Conservation (phyloP, 2,888 invertebrate species). For the Macrophya annulata region DNA sequence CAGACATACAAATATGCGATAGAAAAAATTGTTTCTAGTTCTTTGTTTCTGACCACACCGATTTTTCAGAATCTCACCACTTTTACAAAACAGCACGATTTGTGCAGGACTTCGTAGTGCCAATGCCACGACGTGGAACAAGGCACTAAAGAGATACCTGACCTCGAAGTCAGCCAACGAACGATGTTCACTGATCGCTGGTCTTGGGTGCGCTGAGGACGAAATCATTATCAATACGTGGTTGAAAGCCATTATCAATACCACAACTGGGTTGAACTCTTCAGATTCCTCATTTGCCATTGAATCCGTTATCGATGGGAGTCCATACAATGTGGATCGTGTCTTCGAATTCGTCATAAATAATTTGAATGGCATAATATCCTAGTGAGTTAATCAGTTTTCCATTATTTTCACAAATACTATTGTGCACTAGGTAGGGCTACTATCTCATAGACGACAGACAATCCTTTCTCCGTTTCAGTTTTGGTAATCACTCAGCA, state of each 20-base stretch:
- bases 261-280: constrained; percentile 42
- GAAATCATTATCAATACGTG: constrained; percentile 75
- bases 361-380: constrained; percentile 63
- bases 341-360: constrained; percentile 66
- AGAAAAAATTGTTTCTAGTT: background rate
- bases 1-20: background rate
- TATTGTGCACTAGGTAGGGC: too few species aligned
- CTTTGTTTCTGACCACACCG: background rate
- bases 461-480: background rate
- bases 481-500: background rate
- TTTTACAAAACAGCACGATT: constrained; percentile 78
- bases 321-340: constrained; percentile 64
- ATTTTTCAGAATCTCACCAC: constrained; percentile 78
- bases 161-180: constrained; percentile 69
- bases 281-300: constrained; percentile 46
- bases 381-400: constrained; percentile 52
- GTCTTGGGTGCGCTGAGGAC: constrained; percentile 79
- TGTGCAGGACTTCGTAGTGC: constrained; percentile 78
- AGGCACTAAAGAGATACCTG: constrained; percentile 53
- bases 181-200: constrained; percentile 74
- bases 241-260: constrained; percentile 51
- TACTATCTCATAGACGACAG: too few species aligned
- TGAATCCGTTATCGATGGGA: constrained; percentile 62
- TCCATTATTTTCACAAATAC: background rate
- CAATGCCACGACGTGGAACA: constrained; percentile 64